Evolutionary conservation across 2,888 invertebrate species (phyloP).

Genomic region (Zhuqinia jingwanae): DNA sequence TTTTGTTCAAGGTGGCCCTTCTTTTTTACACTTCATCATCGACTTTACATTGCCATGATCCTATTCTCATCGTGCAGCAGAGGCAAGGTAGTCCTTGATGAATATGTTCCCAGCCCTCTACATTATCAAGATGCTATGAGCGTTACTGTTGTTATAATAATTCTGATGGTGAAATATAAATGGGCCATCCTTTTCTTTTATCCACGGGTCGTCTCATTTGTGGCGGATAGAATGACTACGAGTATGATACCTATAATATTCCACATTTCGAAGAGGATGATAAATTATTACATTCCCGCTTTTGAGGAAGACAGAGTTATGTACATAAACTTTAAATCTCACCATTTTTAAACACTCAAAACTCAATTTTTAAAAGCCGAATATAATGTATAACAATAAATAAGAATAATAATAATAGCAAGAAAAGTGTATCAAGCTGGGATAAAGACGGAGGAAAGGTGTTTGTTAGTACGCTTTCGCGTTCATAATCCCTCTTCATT

Average conservation of each 20-base stretch:
- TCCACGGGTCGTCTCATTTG: neutral
- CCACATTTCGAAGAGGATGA: neutral
- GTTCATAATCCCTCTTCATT: conserved; percentile 11
- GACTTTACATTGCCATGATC: too few species aligned
- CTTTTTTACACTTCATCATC: too few species aligned
- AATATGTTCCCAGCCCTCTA: neutral
- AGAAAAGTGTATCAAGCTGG: conserved; percentile 1
- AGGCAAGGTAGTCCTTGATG: too few species aligned
- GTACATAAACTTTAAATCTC: conserved; percentile 19
- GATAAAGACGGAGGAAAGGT: neutral
- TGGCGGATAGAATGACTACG: neutral
- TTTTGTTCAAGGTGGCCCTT: too few species aligned
- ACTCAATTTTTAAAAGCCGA: neutral
- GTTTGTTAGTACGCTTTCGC: neutral
- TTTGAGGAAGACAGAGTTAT: neutral
- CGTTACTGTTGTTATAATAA: neutral
- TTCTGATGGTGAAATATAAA: conserved; percentile 10
- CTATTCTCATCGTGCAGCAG: too few species aligned
- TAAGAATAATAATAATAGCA: neutral
- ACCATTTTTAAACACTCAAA: neutral
- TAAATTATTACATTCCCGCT: neutral
- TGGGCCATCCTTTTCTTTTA: conserved; percentile 6
- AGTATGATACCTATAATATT: too few species aligned
- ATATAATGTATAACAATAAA: conserved; percentile 16
- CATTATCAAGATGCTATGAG: neutral